Conservation (phyloP, 1,140 invertebrate species). For the Yoshiicerus persimilis region DNA sequence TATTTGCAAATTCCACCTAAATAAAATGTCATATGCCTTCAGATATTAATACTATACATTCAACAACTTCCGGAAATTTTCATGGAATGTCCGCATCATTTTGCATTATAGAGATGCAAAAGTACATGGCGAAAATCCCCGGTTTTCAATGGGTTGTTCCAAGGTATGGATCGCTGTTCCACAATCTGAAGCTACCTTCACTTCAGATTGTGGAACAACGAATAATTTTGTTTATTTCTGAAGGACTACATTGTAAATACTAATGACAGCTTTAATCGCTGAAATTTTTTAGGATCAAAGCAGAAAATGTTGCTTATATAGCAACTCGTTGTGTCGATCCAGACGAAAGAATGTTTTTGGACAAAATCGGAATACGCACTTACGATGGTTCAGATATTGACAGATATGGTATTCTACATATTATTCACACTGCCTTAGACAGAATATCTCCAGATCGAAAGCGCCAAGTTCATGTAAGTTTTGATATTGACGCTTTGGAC, state of each 20-base stretch:
- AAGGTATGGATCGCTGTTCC: no score
- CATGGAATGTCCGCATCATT: slow-evolving; percentile 82
- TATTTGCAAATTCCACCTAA: no score
- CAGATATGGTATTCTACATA: slow-evolving; percentile 69
- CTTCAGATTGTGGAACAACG: no score
- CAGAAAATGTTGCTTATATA: slow-evolving; percentile 82
- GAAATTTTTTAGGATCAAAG: slow-evolving; percentile 65
- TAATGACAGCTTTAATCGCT: no score
- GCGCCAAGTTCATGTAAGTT: slow-evolving; percentile 82
- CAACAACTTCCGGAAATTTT: slow-evolving; percentile 69
- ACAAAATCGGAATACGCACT: slow-evolving; percentile 72
- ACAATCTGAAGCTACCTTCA: no score
- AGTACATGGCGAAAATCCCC: slow-evolving; percentile 4
- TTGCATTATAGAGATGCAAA: slow-evolving; percentile 9
- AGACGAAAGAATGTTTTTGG: slow-evolving; percentile 68
- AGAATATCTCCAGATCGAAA: slow-evolving; percentile 67
- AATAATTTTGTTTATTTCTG: no score
- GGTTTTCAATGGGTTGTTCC: slow-evolving; percentile 31
- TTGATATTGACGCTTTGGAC: slow-evolving; percentile 89
- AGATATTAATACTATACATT: not conserved
- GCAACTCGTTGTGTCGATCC: slow-evolving; percentile 83
- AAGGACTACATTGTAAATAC: no score
- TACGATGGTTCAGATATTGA: slow-evolving; percentile 85
- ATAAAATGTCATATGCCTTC: not conserved
- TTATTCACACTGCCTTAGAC: slow-evolving; percentile 69